Evolutionary conservation across 2,113 vertebrate species (phyloP).

Genomic region (Helogale parvula): DNA sequence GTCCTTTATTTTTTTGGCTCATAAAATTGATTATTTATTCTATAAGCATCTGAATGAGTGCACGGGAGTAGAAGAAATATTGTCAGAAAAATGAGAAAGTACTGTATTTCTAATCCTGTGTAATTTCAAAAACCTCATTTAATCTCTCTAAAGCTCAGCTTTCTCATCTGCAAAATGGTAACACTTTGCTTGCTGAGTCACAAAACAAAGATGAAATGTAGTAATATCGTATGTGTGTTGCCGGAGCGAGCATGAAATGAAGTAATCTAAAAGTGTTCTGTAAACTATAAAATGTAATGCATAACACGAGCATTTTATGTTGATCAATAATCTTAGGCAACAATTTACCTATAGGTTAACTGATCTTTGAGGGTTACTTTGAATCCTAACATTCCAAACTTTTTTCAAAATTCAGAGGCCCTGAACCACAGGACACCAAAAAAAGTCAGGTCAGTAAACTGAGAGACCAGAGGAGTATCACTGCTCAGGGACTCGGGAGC

Average conservation of each 20-base stretch:
- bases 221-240: not conserved
- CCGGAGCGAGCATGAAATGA: not conserved
- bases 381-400: not conserved
- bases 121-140: not conserved
- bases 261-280: conserved; percentile 6
- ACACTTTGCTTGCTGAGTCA: conserved; percentile 10
- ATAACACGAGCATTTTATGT: not conserved
- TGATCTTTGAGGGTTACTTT: conserved; percentile 40
- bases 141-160: not conserved
- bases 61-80: not conserved
- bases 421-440: not conserved
- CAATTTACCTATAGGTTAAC: not conserved
- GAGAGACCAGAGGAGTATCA: not conserved
- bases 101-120: not conserved
- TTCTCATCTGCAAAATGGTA: conserved; percentile 50
- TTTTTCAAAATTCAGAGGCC: conserved; percentile 19
- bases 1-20: conserved; percentile 6
- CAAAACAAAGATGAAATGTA: not conserved
- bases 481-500: not conserved
- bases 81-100: conserved; percentile 35
- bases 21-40: conserved; percentile 6
- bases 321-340: not conserved
- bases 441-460: not conserved
- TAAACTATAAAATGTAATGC: not conserved
- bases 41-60: not conserved